Conservation (phyloP, 2,797 vertebrate species). For the Poeciliopsis paucimaculata region DNA sequence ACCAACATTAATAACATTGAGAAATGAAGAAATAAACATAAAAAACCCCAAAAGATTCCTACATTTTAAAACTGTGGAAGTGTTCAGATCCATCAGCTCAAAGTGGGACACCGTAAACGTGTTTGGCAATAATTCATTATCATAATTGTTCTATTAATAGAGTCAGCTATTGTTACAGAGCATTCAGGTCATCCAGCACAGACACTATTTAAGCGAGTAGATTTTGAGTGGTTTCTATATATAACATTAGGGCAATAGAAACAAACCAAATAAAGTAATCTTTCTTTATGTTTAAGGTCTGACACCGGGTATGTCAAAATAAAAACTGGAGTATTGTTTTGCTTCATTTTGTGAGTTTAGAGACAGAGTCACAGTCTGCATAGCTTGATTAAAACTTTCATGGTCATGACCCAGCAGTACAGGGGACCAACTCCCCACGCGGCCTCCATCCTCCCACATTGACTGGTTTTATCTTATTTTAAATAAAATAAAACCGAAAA, state of each 20-base stretch:
- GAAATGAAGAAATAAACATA: neutral
- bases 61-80: constrained; percentile 18
- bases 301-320: constrained; percentile 17
- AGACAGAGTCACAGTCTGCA: constrained; percentile 72
- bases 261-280: neutral
- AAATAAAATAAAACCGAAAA: neutral
- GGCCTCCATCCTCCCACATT: constrained; percentile 18
- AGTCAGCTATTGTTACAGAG: constrained; percentile 61
- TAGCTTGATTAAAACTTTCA: constrained; percentile 80
- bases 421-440: constrained; percentile 33
- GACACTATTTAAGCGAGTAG: constrained; percentile 57
- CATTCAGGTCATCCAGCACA: constrained; percentile 69
- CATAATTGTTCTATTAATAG: constrained; percentile 79
- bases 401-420: constrained; percentile 72
- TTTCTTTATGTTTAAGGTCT: neutral
- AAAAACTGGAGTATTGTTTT: neutral
- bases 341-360: constrained; percentile 39
- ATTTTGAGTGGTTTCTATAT: constrained; percentile 52
- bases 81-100: constrained; percentile 54
- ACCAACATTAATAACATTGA: neutral
- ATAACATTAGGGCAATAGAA: constrained; percentile 5
- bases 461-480: neutral
- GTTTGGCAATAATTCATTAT: constrained; percentile 79
- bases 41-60: neutral
- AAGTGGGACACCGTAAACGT: constrained; percentile 74